Percentiles rank a stretch among this genome's conserved stretches.
Evolutionary conservation across 37 sponge, comb jelly and placozoan species (phyloP).

Genomic region (Geodia barretti): DNA sequence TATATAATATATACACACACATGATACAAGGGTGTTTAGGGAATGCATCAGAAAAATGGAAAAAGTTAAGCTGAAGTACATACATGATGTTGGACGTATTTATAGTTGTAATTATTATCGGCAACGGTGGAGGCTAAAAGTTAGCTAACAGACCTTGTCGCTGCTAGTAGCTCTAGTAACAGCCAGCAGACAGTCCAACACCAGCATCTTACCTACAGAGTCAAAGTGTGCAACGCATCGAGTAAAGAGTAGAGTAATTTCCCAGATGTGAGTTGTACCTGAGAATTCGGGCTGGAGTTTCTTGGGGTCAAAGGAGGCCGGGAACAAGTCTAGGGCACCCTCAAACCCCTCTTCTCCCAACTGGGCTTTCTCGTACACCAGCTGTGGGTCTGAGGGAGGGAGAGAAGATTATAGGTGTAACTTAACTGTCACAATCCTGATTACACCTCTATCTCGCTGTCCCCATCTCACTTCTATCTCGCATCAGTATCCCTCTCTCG

Average conservation of each 20-base stretch:
- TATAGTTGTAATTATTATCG: too few relatives aligned
- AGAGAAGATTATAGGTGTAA: background rate
- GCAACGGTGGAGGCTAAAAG: too few relatives aligned
- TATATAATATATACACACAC: background rate
- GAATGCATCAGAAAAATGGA: background rate
- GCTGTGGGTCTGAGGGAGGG: conserved; percentile 73
- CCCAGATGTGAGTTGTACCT: conserved; percentile 52
- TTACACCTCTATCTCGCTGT: too few relatives aligned
- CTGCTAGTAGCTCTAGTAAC: conserved; percentile 79
- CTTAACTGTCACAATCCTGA: too few relatives aligned
- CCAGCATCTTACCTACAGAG: conserved; percentile 87
- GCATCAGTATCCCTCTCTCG: too few relatives aligned
- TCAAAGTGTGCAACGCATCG: too few relatives aligned
- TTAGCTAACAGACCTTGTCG: conserved; percentile 71
- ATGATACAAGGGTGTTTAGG: background rate
- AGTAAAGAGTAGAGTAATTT: background rate
- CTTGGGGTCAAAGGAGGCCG: conserved; percentile 57
- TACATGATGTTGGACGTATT: background rate
- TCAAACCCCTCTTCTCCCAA: conserved; percentile 88
- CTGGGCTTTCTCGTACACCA: conserved; percentile 88
- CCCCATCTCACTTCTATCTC: too few relatives aligned
- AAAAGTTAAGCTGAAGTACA: background rate
- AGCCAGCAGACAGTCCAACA: conserved; percentile 91
- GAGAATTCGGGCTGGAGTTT: conserved; percentile 87
- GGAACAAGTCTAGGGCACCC: conserved; percentile 76